phyloP scores from a whole-genome alignment of 2,888 invertebrate genomes.

The Dicyrtomina minuta region DNA sequence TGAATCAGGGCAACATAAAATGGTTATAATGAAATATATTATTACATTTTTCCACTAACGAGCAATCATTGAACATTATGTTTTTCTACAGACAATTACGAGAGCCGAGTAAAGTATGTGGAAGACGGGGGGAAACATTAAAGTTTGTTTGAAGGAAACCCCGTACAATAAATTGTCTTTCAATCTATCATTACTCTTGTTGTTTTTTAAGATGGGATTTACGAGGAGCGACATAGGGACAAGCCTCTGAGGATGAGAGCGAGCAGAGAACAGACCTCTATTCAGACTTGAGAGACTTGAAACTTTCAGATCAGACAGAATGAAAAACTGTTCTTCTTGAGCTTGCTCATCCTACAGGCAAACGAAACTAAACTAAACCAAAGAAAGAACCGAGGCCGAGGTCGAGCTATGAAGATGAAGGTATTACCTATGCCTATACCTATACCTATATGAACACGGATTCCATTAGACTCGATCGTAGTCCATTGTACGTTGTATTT shows the following conservation, averaged over 20 bases:
- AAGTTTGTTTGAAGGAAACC: slow-evolving; percentile 9
- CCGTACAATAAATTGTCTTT: slow-evolving; percentile 16
- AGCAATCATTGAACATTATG: slow-evolving; percentile 1
- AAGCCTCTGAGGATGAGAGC: too few relatives aligned
- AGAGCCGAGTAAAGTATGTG: too few relatives aligned
- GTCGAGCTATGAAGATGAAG: too few relatives aligned
- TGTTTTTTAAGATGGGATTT: not conserved
- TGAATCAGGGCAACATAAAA: too few relatives aligned
- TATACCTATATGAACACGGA: too few relatives aligned
- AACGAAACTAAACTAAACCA: too few relatives aligned
- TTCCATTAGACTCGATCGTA: too few relatives aligned
- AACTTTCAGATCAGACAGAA: not conserved
- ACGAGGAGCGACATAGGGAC: not conserved
- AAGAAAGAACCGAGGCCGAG: too few relatives aligned
- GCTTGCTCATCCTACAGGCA: not conserved
- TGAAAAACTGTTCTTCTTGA: not conserved
- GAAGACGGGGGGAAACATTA: too few relatives aligned
- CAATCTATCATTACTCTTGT: slow-evolving; percentile 31
- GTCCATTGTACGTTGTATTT: not conserved
- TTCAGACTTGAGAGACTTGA: not conserved
- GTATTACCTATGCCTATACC: too few relatives aligned
- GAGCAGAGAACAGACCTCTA: not conserved
- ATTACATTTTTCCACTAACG: too few relatives aligned
- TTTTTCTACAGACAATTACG: slow-evolving; percentile 3
- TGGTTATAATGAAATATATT: too few relatives aligned